Conservation (phyloP, 1,140 invertebrate species). For the Hyles euphorbiae region DNA sequence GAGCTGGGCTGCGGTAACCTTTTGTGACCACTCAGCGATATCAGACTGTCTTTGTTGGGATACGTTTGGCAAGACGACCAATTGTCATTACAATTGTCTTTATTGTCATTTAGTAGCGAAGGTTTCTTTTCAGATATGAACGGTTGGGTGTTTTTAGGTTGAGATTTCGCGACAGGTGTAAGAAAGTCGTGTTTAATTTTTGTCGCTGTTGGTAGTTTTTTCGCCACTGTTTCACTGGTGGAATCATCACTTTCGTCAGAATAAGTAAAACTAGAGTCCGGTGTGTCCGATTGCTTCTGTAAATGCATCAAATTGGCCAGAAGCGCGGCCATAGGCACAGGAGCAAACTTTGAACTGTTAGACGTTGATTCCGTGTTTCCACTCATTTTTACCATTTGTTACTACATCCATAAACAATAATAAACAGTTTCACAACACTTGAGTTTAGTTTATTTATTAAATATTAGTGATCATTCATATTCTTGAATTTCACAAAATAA, state of each 20-base stretch:
- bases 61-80: constrained; percentile 34
- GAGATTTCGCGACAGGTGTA: constrained; percentile 36
- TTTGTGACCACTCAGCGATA: constrained; percentile 28
- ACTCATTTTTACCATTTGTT: constrained; percentile 37
- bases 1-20: constrained; percentile 19
- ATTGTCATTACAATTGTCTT: constrained; percentile 43
- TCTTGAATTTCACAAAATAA: no score
- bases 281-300: constrained; percentile 39
- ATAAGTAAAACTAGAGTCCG: constrained; percentile 43
- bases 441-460: no score
- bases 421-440: not conserved
- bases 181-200: constrained; percentile 32
- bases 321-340: constrained; percentile 66
- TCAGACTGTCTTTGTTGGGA: constrained; percentile 36
- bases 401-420: not conserved
- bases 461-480: no score
- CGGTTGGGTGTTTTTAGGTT: constrained; percentile 33
- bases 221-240: constrained; percentile 36
- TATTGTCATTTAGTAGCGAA: constrained; percentile 32
- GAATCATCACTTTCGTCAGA: constrained; percentile 53
- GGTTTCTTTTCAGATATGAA: constrained; percentile 48
- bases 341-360: constrained; percentile 65
- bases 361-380: constrained; percentile 54
- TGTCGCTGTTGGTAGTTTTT: constrained; percentile 28
- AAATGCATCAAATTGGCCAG: constrained; percentile 59